phyloP scores from a whole-genome alignment of 37 sponge, comb jelly and placozoan genomes.

The Haliclona indistincta region DNA sequence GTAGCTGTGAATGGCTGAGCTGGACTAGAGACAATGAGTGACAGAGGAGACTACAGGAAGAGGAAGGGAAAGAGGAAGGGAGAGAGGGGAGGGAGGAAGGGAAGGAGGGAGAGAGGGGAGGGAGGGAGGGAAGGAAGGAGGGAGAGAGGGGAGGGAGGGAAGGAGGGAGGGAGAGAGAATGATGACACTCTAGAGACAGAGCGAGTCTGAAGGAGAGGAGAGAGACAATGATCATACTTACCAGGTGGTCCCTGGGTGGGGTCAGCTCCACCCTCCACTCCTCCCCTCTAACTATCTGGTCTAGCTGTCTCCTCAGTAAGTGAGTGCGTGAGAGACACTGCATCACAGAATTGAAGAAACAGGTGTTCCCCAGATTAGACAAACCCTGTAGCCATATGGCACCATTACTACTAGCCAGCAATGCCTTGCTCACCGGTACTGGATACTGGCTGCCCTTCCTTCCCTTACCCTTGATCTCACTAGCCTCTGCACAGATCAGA shows the following conservation, averaged over 20 bases:
- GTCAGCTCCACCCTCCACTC: too few species aligned
- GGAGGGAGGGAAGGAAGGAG: constrained; percentile 35
- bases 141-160: background rate
- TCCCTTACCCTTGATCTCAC: too few species aligned
- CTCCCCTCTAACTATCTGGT: too few species aligned
- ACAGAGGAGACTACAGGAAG: background rate
- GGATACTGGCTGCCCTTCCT: too few species aligned
- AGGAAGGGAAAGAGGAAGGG: constrained; percentile 9
- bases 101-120: constrained; percentile 20
- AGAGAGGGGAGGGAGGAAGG: constrained; percentile 12
- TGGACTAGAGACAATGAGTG: background rate
- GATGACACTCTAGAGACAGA: too few species aligned
- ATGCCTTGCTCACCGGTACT: constrained; percentile 13
- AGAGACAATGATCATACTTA: background rate
- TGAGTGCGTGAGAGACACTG: constrained; percentile 22
- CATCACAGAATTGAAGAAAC: constrained; percentile 87
- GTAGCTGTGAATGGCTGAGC: constrained; percentile 4
- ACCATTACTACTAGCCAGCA: background rate
- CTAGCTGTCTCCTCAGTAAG: background rate
- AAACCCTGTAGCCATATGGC: constrained; percentile 54
- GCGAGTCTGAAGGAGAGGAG: too few species aligned
- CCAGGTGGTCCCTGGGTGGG: background rate
- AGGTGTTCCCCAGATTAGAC: constrained; percentile 81
- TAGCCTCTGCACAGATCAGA: too few species aligned
- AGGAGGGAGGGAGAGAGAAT: background rate